Conservation (phyloP, 2,113 vertebrate species). For the Lates calcarifer region DNA sequence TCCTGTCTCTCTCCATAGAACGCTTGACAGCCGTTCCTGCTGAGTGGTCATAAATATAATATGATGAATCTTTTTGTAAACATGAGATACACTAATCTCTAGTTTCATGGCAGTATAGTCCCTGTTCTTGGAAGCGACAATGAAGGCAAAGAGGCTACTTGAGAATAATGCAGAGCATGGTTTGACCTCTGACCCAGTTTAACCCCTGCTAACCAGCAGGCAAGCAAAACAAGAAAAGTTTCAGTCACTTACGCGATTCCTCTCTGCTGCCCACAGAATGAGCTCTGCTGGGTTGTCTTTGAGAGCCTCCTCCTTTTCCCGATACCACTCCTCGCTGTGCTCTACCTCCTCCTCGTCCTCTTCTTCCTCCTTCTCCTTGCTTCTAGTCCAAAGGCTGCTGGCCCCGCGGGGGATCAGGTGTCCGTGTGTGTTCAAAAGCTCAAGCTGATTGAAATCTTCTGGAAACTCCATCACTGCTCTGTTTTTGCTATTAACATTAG, state of each 20-base stretch:
- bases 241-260: slow-evolving; percentile 76
- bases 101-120: no score
- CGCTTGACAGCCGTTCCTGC: not conserved
- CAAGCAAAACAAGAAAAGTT: not conserved
- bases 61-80: not conserved
- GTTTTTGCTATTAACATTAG: not conserved
- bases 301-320: slow-evolving; percentile 75
- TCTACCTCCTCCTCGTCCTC: slow-evolving; percentile 67
- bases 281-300: slow-evolving; percentile 74
- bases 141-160: not conserved
- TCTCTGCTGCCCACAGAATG: slow-evolving; percentile 83
- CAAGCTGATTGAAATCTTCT: slow-evolving; percentile 84
- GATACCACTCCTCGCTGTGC: slow-evolving; percentile 80
- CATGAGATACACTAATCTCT: no score
- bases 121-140: no score
- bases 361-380: slow-evolving; percentile 63
- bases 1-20: not conserved
- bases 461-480: slow-evolving; percentile 78
- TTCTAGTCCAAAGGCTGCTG: slow-evolving; percentile 77
- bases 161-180: not conserved
- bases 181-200: not conserved
- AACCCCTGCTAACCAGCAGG: no score
- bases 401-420: slow-evolving; percentile 80
- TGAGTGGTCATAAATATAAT: not conserved
- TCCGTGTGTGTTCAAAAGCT: slow-evolving; percentile 80